Base-by-base conservation (phyloP, 2,797 vertebrate species). In the Orestias chungarensis region DNA sequence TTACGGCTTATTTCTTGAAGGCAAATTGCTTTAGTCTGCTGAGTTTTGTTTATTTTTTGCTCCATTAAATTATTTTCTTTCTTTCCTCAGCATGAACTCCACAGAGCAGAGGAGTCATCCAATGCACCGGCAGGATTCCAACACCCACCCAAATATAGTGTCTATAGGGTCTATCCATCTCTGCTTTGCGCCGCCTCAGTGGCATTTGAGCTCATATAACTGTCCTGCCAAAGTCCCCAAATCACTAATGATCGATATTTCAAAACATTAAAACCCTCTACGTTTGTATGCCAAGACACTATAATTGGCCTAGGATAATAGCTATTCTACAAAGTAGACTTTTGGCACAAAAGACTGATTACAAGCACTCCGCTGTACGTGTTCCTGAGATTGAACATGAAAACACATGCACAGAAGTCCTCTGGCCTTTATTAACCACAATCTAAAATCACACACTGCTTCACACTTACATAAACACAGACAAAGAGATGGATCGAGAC, bases 1-100 rank as follows among this genome's bases (percentile, higher is more conserved):
- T 78, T 71, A 62, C 29, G 47, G 35, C n/a, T 79, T 68, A 82
- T 77, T 71, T 64, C 68, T 66, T 23, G 7, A 65, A 81, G 78
- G 72, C 43, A 15, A 85, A 80, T 70, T 59, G 8, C 64, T 75
- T 0, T 35, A 54, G 29, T 72, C 68, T 17, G 18, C 61, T 55
- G 73, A 75, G 66, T 78, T 83, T 81, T 71, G 40, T 80, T 78
- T 77, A 82, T 67, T 83, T 83, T 87, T 86, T 71, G 54, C 74
- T 49, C 70, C 78, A 57, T 81, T 66, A 82, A 84, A 70, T 78
- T 79, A 73, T 81, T 85, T 77, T 80, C 72, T 42, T 82, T 75
- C 75, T 80, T 84, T 76, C 68, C 84, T 78, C 85, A 79, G 79
- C 79, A 66, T 27, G 67, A 81, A 72, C 68, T 71, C 25, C 38